Conservation (phyloP, 2,113 vertebrate species). For the Salvator merianae region DNA sequence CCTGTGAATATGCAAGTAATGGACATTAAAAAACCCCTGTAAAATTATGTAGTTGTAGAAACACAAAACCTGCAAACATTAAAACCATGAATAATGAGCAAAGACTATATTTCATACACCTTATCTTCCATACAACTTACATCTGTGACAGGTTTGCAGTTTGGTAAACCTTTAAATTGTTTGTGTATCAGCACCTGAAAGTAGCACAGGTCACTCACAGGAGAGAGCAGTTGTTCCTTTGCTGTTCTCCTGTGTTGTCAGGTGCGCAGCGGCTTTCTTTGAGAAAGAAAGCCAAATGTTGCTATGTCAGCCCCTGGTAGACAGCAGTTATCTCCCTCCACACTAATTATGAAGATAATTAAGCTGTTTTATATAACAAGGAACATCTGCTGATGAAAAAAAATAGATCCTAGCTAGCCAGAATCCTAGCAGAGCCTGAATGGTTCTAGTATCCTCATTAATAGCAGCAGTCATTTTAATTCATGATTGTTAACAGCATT, state of each 20-base stretch:
- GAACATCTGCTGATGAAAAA: conserved; percentile 42
- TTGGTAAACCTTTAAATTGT: not conserved
- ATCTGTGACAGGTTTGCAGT: not conserved
- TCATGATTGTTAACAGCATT: not conserved
- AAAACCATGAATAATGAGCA: too few relatives aligned
- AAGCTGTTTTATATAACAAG: conserved; percentile 15
- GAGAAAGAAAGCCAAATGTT: not conserved
- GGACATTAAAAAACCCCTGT: too few relatives aligned
- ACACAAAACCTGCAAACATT: too few relatives aligned
- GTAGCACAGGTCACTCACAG: not conserved
- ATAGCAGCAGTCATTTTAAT: not conserved
- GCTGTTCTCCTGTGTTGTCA: not conserved
- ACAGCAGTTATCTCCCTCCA: conserved; percentile 22
- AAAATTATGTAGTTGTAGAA: too few relatives aligned
- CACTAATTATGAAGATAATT: conserved; percentile 24
- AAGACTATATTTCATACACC: too few relatives aligned
- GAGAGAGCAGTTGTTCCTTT: not conserved
- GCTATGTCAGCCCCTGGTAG: conserved; percentile 28
- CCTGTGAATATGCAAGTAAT: too few relatives aligned
- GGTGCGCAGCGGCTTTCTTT: not conserved
- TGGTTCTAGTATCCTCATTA: conserved; percentile 5
- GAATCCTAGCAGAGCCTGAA: conserved; percentile 5
- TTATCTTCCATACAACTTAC: not conserved
- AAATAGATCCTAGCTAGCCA: conserved; percentile 33
- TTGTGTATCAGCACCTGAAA: not conserved